Evolutionary conservation across 30 jellyfish, hydroid and myxozoan genomes (phyloP), one percentile per base, ranked within the genome.

Genomic region (Sanderia malayensis): DNA sequence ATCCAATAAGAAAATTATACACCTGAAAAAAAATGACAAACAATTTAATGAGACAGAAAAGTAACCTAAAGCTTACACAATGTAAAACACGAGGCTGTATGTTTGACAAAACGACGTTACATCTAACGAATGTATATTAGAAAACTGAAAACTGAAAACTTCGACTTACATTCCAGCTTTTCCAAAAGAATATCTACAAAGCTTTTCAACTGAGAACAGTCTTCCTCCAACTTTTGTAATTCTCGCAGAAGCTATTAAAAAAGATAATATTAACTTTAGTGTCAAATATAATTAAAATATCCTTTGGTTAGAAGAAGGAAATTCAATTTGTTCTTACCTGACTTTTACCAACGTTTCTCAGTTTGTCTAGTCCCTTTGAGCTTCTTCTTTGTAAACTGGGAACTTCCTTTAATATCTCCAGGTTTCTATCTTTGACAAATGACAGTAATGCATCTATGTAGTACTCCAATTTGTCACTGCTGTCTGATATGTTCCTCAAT

Each of bases 381-480:
- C 76, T 83, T 20, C 88, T 67, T 67, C 65, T 66, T 27, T 76
- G 95, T 47, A 83, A 63, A 9, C 83, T 74, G 7, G 95, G 95
- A 80, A 73, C 63, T 24, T 83, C 95, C 61, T 83, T 71, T 34
- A 83, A 46, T 9, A 83, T 64, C 58, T 83, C 88, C 8, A 73
- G 61, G 31, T 83, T 66, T 47, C 70, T 73, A 21, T 73, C 95
- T 53, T 83, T 83, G 0, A 74, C 80, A 74, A 73, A 83, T 32
- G 88, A 63, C 31, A 83, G 18, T 44, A 83, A 53, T 0, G 83
- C 88, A 45, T 83, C 95, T 21, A 83, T 74, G 70, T 83, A 83
- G 58, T 47, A 83, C 32, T 83, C 95, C 47, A 83, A 37, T 58
- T 83, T 83, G 84, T 74, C 88, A 23, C 84, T 58, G 63, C 95